Conservation (phyloP, 92 coral and sea anemone genomes). For the Palythoa grandis region DNA sequence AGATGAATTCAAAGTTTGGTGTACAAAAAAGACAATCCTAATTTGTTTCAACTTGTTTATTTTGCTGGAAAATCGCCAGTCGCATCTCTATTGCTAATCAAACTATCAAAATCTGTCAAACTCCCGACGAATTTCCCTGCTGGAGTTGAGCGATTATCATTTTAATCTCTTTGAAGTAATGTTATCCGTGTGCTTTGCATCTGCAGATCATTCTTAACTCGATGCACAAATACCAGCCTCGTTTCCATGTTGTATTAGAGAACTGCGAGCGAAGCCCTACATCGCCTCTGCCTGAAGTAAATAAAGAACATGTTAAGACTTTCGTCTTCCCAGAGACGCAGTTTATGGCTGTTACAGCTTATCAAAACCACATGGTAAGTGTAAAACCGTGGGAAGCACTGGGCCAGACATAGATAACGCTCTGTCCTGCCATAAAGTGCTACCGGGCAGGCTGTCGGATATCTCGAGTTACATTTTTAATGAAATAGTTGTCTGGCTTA, state of each 20-base stretch:
- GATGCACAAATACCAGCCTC: constrained; percentile 99
- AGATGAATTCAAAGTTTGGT: background rate
- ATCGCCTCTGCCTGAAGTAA: constrained; percentile 18
- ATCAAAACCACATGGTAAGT: constrained; percentile 95
- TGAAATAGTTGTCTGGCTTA: constrained; percentile 33
- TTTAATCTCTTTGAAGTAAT: background rate
- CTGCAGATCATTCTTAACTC: constrained; percentile 93
- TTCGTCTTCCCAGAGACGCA: constrained; percentile 36
- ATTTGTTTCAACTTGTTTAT: background rate
- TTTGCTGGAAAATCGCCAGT: constrained; percentile 16
- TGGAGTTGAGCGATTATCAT: background rate
- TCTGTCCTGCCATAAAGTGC: background rate
- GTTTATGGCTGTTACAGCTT: constrained; percentile 98
- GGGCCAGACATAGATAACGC: constrained; percentile 2
- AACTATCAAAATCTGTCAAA: background rate
- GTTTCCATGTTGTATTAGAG: constrained; percentile 94
- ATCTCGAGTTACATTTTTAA: constrained; percentile 18
- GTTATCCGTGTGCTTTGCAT: background rate
- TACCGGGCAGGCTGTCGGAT: background rate
- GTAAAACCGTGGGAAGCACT: constrained; percentile 24
- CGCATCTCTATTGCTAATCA: background rate
- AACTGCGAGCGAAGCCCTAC: constrained; percentile 67
- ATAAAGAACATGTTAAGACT: constrained; percentile 32
- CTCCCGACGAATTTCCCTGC: background rate
- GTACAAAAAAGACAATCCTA: background rate